A percentile compares a stretch with the other conserved stretches of the same genome.
Evolutionary conservation across 64 coral and sea anemone species (phyloP).

Genomic region (Montipora capricornis): DNA sequence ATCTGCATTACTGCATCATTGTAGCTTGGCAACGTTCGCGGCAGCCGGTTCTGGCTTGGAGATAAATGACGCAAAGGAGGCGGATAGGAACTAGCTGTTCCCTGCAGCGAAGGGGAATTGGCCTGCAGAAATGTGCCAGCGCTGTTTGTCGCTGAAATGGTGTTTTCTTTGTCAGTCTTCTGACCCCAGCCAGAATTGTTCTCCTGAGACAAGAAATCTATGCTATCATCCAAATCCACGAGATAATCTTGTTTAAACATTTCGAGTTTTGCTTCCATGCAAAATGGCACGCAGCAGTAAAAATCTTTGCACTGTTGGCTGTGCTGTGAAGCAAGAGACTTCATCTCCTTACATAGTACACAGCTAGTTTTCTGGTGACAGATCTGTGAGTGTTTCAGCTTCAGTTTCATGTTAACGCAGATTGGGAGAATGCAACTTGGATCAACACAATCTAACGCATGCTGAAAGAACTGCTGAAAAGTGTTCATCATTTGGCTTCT

Average conservation of each 20-base stretch:
- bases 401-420: conserved; percentile 20
- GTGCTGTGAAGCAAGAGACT: neutral
- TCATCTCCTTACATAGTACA: neutral
- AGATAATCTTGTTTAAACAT: neutral
- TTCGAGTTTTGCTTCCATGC: neutral
- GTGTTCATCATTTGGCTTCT: no score
- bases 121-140: no score
- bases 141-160: neutral
- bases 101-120: no score
- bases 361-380: neutral
- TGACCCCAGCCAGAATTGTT: neutral
- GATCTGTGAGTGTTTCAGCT: neutral
- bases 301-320: neutral
- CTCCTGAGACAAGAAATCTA: neutral
- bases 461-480: neutral
- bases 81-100: no score
- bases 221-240: neutral
- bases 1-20: neutral
- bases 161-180: neutral
- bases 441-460: conserved; percentile 3
- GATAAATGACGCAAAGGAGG: no score
- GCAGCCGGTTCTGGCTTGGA: no score
- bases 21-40: neutral
- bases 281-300: conserved; percentile 2
- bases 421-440: neutral